These are phyloP conservation scores for Tapera naevia DNA, from an alignment of 2,797 vertebrate genomes.

Conservation along the genomic window DNA sequence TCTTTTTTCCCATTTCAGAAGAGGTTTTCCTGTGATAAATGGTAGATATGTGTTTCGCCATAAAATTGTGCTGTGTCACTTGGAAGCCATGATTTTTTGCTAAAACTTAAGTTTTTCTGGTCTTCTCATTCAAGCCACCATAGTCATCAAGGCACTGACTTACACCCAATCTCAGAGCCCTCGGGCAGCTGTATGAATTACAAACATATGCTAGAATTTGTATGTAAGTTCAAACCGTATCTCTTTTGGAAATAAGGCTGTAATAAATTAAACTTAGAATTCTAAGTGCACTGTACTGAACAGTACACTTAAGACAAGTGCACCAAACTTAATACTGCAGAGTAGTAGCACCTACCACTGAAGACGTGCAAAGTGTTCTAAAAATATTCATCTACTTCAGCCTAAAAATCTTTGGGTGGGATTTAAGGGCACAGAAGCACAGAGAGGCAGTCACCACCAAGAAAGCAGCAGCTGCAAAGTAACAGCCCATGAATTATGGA, in stretches of 20 bases:
- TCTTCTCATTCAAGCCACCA: neutral
- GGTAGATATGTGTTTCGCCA: neutral
- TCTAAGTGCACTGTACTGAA: neutral
- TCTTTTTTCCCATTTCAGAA: neutral
- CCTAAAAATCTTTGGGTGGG: neutral
- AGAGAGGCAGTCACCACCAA: neutral
- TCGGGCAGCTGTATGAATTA: neutral
- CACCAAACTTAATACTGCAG: neutral
- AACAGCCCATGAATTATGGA: neutral
- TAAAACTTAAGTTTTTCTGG: neutral
- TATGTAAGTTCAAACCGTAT: neutral
- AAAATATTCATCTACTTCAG: neutral
- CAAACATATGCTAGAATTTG: neutral
- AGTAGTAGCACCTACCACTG: neutral
- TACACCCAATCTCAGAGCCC: neutral
- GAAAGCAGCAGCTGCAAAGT: neutral
- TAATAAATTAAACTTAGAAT: neutral
- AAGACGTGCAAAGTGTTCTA: neutral
- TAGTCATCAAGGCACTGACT: neutral
- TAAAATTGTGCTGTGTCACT: neutral
- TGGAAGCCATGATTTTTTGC: fast-evolving
- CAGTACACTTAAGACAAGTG: neutral
- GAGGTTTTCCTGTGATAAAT: neutral
- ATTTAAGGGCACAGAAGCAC: neutral
- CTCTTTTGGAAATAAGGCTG: neutral